Base-by-base conservation (phyloP, 2,113 vertebrate genomes). In the Condylura cristata region DNA sequence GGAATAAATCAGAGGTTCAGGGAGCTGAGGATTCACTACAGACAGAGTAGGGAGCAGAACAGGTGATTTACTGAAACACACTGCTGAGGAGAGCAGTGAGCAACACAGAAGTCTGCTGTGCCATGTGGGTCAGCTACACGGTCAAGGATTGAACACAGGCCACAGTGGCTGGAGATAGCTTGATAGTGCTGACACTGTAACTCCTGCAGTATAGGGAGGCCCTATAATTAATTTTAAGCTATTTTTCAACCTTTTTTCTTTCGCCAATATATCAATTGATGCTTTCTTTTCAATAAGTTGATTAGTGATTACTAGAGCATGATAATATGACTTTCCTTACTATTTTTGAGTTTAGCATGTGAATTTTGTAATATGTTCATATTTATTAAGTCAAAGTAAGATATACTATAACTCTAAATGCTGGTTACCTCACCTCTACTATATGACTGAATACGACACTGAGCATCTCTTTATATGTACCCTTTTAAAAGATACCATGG, bases 361-460 rank as follows among this genome's bases (percentile, higher is more conserved):
- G 78, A 89, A 17, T 87, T 80, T 66, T 39, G 34, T 22, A 60
- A 72, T n/a, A 78, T 37, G 34, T 88, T 68, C 61, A 32, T 80
- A 70, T 80, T 51, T 51, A 51, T 81, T 56, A 90, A 41, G 81
- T 13, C 60, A 83, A 70, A 61, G 20, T 63, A 37, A 90, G 14
- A 32, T 75, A 94, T 80, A 74, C 83, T 92, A 72, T 61, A 94
- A 89, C 18, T 76, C 30, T 12, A 72, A 48, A 71, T 90, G 63
- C 56, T 58, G 78, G 63, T 71, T 82, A 79, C 24, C 6, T 39
- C 88, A 48, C 26, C 30, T 58, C 51, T 79, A 66, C 76, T 93
- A 63, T n/a, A 79, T 65, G 44, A 70, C 56, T 41, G 17, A 95
- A 70, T 71, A 66, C 30, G 61, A 44, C 30, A n/a, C 10, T 30